A percentile compares a stretch with the other conserved stretches of the same genome.
Evolutionary conservation across 2,797 vertebrate species (phyloP).

Genomic region (Synaphobranchus kaupii): DNA sequence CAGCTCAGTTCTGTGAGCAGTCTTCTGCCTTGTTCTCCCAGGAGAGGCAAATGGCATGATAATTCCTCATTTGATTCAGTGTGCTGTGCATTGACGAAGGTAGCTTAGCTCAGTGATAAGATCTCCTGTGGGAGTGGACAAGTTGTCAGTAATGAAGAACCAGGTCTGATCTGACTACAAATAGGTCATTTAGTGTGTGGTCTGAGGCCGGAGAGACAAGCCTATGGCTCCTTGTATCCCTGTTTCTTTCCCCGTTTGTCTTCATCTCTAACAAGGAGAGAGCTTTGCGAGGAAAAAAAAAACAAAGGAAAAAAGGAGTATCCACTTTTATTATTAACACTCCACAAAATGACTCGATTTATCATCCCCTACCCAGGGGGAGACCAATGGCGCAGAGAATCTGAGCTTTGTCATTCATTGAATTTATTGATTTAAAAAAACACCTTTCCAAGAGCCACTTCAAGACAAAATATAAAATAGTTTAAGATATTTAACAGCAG

Average conservation of each 20-base stretch:
- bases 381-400: slow-evolving; percentile 56
- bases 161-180: slow-evolving; percentile 69
- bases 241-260: slow-evolving; percentile 56
- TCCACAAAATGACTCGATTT: slow-evolving; percentile 68
- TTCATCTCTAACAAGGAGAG: slow-evolving; percentile 44
- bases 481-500: slow-evolving; percentile 35
- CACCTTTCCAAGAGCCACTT: slow-evolving; percentile 65
- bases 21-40: slow-evolving; percentile 51
- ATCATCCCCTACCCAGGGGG: slow-evolving; percentile 64
- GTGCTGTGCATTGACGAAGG: slow-evolving; percentile 33
- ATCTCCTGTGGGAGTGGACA: slow-evolving; percentile 62
- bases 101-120: slow-evolving; percentile 53
- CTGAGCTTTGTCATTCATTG: slow-evolving; percentile 67
- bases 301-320: slow-evolving; percentile 38
- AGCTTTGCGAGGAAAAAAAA: slow-evolving; percentile 18
- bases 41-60: slow-evolving; percentile 58
- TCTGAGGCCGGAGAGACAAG: slow-evolving; percentile 63
- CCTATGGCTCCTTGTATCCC: slow-evolving; percentile 51
- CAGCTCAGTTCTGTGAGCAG: slow-evolving; percentile 51
- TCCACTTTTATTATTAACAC: slow-evolving; percentile 66
- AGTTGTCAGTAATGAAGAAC: slow-evolving; percentile 73
- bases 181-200: slow-evolving; percentile 71
- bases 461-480: slow-evolving; percentile 62
- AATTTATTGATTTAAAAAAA: slow-evolving; percentile 72
- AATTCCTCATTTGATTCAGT: slow-evolving; percentile 64